phyloP scores from a whole-genome alignment of 2,888 invertebrate genomes.

The Anoplius nigerrimus region DNA sequence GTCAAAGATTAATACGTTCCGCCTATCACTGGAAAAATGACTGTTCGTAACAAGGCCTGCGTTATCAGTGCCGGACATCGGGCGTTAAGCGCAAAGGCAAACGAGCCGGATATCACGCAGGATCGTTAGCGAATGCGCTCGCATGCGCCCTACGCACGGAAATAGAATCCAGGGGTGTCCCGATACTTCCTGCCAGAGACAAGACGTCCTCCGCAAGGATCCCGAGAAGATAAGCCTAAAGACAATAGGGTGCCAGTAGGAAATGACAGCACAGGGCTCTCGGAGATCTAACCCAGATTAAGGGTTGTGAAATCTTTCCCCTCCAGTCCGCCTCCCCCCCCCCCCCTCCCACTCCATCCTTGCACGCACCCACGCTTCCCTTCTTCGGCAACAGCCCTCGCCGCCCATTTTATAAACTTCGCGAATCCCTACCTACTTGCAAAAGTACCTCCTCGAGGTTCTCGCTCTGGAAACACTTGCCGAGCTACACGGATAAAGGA shows the following conservation, averaged over 20 bases:
- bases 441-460: slow-evolving; percentile 55
- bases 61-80: neutral
- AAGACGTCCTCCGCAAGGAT: slow-evolving; percentile 35
- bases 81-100: neutral
- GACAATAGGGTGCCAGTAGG: slow-evolving; percentile 65
- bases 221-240: slow-evolving; percentile 59
- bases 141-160: slow-evolving; percentile 3
- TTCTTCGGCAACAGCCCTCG: slow-evolving; percentile 15
- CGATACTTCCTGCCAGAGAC: slow-evolving; percentile 34
- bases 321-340: slow-evolving; percentile 9
- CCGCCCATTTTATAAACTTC: slow-evolving; percentile 60
- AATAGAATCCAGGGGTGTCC: slow-evolving; percentile 35
- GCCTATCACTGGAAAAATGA: too few species aligned
- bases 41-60: too few species aligned
- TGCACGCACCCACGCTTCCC: slow-evolving; percentile 19
- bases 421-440: slow-evolving; percentile 48
- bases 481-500: slow-evolving; percentile 38
- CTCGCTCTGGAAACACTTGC: slow-evolving; percentile 49
- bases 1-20: too few species aligned
- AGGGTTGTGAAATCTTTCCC: slow-evolving; percentile 54
- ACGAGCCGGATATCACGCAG: too few species aligned
- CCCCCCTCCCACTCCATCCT: slow-evolving; percentile 12
- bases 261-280: slow-evolving; percentile 56
- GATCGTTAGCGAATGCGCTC: too few species aligned
- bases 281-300: slow-evolving; percentile 63